These are phyloP conservation scores for Parauchenoglanis ngamensis DNA, from an alignment of 2,797 vertebrate genomes.

Conservation along the genomic window DNA sequence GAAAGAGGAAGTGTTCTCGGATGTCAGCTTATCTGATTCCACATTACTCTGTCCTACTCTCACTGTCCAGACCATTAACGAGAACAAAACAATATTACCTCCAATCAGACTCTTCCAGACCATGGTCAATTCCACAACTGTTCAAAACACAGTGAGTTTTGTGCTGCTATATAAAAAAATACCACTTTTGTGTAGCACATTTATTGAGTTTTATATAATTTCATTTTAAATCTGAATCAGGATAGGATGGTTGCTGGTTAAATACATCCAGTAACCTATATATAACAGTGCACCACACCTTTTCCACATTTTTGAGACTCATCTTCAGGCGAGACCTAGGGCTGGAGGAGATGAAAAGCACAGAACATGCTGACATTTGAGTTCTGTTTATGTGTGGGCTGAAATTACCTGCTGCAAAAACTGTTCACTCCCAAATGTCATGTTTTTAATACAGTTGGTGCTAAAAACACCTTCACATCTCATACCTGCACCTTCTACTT, in stretches of 20 bases:
- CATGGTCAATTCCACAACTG: constrained; percentile 58
- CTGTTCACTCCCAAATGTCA: constrained; percentile 32
- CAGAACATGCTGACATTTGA: constrained; percentile 25
- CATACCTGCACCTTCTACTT: background rate
- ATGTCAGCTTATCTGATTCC: background rate
- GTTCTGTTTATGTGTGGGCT: background rate
- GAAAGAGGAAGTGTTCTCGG: background rate
- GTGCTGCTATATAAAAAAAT: background rate
- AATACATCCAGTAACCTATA: background rate
- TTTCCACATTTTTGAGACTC: background rate
- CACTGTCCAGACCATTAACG: constrained; percentile 62
- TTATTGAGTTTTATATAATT: background rate
- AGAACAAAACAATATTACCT: constrained; percentile 70
- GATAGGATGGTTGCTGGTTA: background rate
- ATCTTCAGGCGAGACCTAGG: background rate
- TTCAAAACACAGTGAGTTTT: constrained; percentile 10
- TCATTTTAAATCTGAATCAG: background rate
- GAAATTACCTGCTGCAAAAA: constrained; percentile 34
- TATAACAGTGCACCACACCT: background rate
- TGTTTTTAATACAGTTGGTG: constrained; percentile 13
- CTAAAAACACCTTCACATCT: constrained; percentile 14
- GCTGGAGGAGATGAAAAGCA: background rate
- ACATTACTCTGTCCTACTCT: constrained; percentile 40
- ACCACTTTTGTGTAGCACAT: background rate
- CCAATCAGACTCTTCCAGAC: constrained; percentile 64